These are phyloP conservation scores for Schlechtendalia chinensis DNA, from an alignment of 1,140 invertebrate genomes.

Conservation along the genomic window DNA sequence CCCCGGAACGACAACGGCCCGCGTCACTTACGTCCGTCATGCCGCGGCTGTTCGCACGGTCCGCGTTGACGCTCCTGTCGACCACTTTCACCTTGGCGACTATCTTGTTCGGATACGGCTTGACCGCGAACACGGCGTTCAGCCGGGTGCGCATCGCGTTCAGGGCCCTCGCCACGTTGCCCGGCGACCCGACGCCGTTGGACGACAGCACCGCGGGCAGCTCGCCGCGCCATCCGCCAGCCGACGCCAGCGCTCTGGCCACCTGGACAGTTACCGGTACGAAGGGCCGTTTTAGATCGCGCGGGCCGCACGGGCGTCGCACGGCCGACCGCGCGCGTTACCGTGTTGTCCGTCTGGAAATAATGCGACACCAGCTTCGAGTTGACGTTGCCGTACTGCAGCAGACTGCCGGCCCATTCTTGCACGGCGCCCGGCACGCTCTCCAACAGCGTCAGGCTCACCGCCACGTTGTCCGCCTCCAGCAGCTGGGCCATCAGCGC, in stretches of 20 bases:
- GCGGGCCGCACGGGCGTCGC: too few relatives aligned
- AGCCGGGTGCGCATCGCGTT: slow-evolving; percentile 23
- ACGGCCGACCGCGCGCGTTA: neutral
- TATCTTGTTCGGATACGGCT: neutral
- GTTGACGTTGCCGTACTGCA: slow-evolving; percentile 5
- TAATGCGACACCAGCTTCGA: slow-evolving; percentile 10
- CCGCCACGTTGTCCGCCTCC: slow-evolving; percentile 31
- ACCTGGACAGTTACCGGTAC: neutral
- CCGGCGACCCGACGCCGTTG: neutral
- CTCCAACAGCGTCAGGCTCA: slow-evolving; percentile 22
- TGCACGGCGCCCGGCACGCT: neutral
- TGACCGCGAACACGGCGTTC: neutral
- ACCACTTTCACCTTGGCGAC: neutral
- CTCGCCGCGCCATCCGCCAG: slow-evolving; percentile 4
- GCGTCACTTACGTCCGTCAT: neutral
- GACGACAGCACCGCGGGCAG: neutral
- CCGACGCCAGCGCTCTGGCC: neutral
- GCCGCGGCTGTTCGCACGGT: too few relatives aligned
- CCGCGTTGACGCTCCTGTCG: neutral
- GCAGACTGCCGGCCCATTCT: neutral
- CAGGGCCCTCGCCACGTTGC: neutral
- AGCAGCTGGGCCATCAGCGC: slow-evolving; percentile 45
- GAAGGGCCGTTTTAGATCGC: too few relatives aligned
- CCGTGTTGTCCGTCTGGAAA: neutral
- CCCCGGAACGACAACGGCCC: too few relatives aligned